Evolutionary conservation across 2,888 invertebrate species (phyloP), one percentile per base, ranked within the genome.

Genomic region (Agrypnus murinus): DNA sequence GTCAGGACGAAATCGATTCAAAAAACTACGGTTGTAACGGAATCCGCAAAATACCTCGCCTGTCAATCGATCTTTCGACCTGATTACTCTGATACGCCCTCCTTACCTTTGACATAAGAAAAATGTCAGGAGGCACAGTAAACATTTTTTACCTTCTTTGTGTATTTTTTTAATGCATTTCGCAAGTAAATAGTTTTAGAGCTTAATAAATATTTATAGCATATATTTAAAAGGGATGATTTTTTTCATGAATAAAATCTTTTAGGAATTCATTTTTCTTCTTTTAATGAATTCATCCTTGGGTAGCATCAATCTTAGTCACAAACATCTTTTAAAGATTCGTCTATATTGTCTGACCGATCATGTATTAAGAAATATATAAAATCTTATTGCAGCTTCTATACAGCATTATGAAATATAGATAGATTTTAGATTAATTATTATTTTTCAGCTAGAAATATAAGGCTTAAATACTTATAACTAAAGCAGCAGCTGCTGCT

Each of bases 11-110:
- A 36, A 36, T 36, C 55, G 55, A 55, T 55, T 9, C 12, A 17
- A 34, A 34, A 36, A 17, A 43, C 25, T 2, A 15, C 32, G 53
- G 10, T n/a, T 36, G 36, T 36, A 32, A 31, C 31, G 50, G 14
- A 55, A 55, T 55, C 19, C 55, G 55, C 38, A 12, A 55, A 34
- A 55, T 10, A 36, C 55, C 32, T 50, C 55, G 34, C 55, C 32
- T 50, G 55, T 36, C 55, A 36, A 55, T 55, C 55, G 55, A 55
- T 55, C 55, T 17, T 15, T 34, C 55, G 17, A 12, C 32, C 50
- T 25, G 50, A 50, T 50, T 50, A 50, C n/a, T 12, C 7, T 12
- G 8, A 31, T 31, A 43, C 14, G 9, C 15, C 1, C 9, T 55
- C 36, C n/a, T n/a, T n/a, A 55, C 36, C 55, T 55, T 36, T 55